Conservation (phyloP, 2,888 invertebrate genomes). For the Idaea aversata region DNA sequence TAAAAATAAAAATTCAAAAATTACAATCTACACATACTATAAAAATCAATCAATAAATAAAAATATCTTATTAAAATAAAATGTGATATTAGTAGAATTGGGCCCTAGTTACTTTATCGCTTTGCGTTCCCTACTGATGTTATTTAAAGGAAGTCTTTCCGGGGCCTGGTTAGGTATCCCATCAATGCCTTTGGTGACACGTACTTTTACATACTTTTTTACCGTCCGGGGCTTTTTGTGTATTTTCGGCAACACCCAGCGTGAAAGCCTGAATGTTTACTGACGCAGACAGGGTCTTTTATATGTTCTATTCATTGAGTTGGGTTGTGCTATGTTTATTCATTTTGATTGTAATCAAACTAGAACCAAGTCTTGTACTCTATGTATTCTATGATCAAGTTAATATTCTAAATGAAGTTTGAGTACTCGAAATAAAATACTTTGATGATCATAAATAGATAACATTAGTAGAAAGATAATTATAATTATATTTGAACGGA, state of each 20-base stretch:
- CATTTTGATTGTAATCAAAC: neutral
- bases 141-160: constrained; percentile 25
- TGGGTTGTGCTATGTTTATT: neutral
- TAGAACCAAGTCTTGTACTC: neutral
- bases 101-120: constrained; percentile 24
- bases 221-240: neutral
- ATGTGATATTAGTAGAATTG: neutral
- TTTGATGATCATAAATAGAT: too few relatives aligned
- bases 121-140: constrained; percentile 15
- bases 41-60: constrained; percentile 17
- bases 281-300: neutral
- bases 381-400: neutral
- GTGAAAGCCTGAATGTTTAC: neutral
- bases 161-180: constrained; percentile 5
- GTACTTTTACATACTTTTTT: constrained; percentile 3
- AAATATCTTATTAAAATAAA: neutral
- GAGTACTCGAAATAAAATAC: too few relatives aligned
- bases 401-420: too few relatives aligned
- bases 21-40: too few relatives aligned
- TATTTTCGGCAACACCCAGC: neutral
- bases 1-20: too few relatives aligned
- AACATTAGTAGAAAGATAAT: too few relatives aligned
- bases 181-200: constrained; percentile 4
- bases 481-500: too few relatives aligned
- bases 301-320: neutral